Conservation (phyloP, 2,113 vertebrate genomes). For the Microcebus jonahi region DNA sequence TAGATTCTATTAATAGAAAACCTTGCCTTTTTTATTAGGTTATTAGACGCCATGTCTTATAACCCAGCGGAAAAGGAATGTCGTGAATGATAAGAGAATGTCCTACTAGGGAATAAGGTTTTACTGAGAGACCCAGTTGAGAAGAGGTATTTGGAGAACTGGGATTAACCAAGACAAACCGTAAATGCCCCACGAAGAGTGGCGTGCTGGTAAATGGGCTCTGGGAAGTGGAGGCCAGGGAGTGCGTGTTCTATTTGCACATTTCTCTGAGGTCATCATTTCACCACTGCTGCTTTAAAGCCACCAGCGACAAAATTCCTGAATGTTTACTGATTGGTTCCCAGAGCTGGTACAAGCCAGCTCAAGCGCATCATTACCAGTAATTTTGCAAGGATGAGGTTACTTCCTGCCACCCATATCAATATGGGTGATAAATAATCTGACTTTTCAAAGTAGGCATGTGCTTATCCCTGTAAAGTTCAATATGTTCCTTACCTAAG, state of each 20-base stretch:
- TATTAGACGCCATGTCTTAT: neutral
- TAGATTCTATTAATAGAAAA: constrained; percentile 36
- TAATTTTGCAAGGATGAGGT: neutral
- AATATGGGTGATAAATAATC: neutral
- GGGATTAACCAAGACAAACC: neutral
- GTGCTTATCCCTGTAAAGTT: neutral
- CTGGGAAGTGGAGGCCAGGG: neutral
- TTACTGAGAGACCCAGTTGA: neutral
- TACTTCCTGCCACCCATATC: neutral
- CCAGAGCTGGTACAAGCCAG: neutral
- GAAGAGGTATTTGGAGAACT: neutral
- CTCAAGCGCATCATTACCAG: neutral
- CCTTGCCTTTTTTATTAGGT: constrained; percentile 25
- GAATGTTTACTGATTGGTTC: neutral
- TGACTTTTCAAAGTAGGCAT: neutral
- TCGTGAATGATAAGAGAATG: neutral
- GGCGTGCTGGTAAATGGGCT: neutral
- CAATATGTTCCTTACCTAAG: neutral
- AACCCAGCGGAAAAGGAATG: neutral
- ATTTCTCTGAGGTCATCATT: neutral
- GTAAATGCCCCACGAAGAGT: too few species aligned
- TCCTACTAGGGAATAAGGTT: neutral
- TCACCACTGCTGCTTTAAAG: neutral
- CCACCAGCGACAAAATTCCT: neutral
- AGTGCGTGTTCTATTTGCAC: neutral